Evolutionary conservation across 2,797 vertebrate genomes (phyloP), one percentile per base, ranked within the genome.

Genomic region (Paedocypris micromegethes): DNA sequence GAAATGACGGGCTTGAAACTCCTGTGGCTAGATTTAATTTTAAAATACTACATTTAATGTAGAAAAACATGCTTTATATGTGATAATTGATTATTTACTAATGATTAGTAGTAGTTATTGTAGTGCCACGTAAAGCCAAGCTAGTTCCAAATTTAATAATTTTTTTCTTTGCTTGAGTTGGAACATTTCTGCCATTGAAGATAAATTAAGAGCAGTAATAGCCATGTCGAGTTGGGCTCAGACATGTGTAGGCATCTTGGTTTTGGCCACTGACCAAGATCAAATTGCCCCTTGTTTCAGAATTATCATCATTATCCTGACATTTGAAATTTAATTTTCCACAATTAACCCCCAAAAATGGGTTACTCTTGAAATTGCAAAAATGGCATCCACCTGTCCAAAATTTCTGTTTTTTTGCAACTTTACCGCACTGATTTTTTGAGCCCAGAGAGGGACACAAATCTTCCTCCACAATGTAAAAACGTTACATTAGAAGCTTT

Each of bases 301-400:
- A 7, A 61, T 69, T 61, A 61, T 50, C 51, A 44, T 37, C 46
- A 69, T 69, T 61, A 61, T 69, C 52, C 51, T 69, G 67, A 48
- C 58, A 55, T 69, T 61, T 69, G 44, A 61, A 69, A 69, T 61
- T 5, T 2, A 37, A 48, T 69, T 61, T 69, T 69, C 67, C 58
- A 61, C 5, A 6, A 69, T 69, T 69, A 69, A 6, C 58, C 50
- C n/a, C 45, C 42, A 59, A 61, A 61, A 47, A 69, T 69, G 51
- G 58, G 54, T 61, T 61, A 42, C 51, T 48, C 51, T 37, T 43
- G 6, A 46, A 61, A 44, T 53, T 61, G 38, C 44, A n/a, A n/a
- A 61, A 61, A 38, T 43, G 54, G 47, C 50, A 49, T 37, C 43
- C 43, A 53, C 58, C 38, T 54, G 66, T 23, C 43, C 38, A 39